phyloP scores from a whole-genome alignment of 2,888 invertebrate species.

The Ochlodes sylvanus region DNA sequence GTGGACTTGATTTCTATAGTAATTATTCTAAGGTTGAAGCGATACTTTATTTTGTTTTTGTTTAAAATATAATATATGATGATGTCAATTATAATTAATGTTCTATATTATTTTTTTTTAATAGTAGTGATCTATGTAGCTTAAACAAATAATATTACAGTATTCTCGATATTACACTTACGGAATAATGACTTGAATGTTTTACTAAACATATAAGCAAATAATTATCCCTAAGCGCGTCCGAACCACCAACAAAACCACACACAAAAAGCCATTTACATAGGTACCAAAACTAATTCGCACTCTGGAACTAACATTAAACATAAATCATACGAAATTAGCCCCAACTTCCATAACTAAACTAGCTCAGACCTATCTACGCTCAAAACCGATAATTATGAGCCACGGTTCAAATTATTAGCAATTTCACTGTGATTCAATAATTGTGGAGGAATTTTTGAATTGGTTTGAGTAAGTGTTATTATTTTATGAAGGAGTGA shows the following conservation, averaged over 20 bases:
- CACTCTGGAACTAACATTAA: conserved; percentile 13
- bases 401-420: conserved; percentile 1
- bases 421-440: not conserved
- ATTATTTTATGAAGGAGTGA: too few relatives aligned
- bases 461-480: too few relatives aligned
- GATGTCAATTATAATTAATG: too few relatives aligned
- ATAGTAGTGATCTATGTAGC: too few relatives aligned
- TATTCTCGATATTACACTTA: not conserved
- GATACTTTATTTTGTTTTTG: too few relatives aligned
- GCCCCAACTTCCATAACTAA: conserved; percentile 9
- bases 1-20: too few relatives aligned
- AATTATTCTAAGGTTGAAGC: too few relatives aligned
- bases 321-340: conserved; percentile 23
- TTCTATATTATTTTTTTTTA: too few relatives aligned
- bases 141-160: too few relatives aligned
- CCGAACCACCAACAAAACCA: not conserved
- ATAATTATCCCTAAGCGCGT: not conserved
- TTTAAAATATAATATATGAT: too few relatives aligned
- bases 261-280: conserved; percentile 18
- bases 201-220: not conserved
- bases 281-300: conserved; percentile 25
- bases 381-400: conserved; percentile 1
- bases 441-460: too few relatives aligned
- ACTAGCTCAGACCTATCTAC: conserved; percentile 8
- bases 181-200: not conserved